These are phyloP conservation scores for Xylota sylvarum DNA, from an alignment of 2,888 invertebrate species.

Conservation along the genomic window DNA sequence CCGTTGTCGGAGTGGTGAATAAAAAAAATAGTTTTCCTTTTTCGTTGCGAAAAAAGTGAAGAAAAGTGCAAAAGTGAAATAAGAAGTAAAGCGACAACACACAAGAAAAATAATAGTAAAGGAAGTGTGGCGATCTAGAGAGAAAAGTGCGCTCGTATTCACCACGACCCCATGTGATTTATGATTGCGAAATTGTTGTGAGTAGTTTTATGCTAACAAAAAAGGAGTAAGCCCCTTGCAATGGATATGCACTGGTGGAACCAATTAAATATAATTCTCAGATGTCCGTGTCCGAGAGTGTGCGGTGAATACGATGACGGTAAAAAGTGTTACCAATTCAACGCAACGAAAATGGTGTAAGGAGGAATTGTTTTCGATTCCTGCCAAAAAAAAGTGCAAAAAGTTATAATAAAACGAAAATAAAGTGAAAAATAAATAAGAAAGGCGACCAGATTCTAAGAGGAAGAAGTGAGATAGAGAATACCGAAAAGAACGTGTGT, in stretches of 20 bases:
- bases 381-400: slow-evolving; percentile 67
- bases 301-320: slow-evolving; percentile 47
- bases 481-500: slow-evolving; percentile 71
- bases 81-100: neutral
- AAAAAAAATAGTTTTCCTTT: slow-evolving; percentile 16
- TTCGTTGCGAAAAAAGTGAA: slow-evolving; percentile 23
- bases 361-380: slow-evolving; percentile 62
- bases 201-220: slow-evolving; percentile 18
- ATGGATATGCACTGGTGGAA: slow-evolving; percentile 72
- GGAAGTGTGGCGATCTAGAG: neutral
- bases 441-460: slow-evolving; percentile 21
- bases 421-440: slow-evolving; percentile 58
- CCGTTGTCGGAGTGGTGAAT: slow-evolving; percentile 8
- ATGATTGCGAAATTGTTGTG: slow-evolving; percentile 42
- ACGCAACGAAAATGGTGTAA: slow-evolving; percentile 64
- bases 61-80: slow-evolving; percentile 29
- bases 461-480: slow-evolving; percentile 44
- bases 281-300: slow-evolving; percentile 46
- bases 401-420: slow-evolving; percentile 56
- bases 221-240: slow-evolving; percentile 61
- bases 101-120: neutral
- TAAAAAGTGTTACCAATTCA: slow-evolving; percentile 68
- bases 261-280: slow-evolving; percentile 49
- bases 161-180: slow-evolving; percentile 42
- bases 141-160: slow-evolving; percentile 14